Evolutionary conservation across 1,140 invertebrate genomes (phyloP).

Genomic region (Drosophila prosaltans): DNA sequence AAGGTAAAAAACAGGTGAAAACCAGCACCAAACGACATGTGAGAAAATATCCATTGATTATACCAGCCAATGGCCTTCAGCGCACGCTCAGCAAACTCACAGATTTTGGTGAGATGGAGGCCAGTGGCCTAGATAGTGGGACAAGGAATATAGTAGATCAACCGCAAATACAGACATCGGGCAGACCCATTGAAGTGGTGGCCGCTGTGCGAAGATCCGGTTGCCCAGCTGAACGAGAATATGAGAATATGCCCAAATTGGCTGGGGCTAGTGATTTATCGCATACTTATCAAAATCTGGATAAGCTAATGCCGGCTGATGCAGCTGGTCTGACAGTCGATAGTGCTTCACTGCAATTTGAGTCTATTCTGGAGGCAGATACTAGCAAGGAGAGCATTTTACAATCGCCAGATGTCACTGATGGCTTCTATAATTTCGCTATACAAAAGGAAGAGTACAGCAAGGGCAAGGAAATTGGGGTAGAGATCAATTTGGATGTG

Average conservation of each 20-base stretch:
- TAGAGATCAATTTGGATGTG: slow-evolving; percentile 73
- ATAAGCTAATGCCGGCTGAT: slow-evolving; percentile 63
- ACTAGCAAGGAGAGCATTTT: slow-evolving; percentile 60
- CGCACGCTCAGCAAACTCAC: slow-evolving; percentile 86
- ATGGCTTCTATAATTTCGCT: slow-evolving; percentile 81
- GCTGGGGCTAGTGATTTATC: slow-evolving; percentile 8
- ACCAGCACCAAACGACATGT: slow-evolving; percentile 89
- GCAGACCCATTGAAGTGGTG: slow-evolving; percentile 59
- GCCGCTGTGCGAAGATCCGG: slow-evolving; percentile 51
- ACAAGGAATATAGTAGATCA: neutral
- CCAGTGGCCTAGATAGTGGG: neutral
- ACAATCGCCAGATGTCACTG: slow-evolving; percentile 78
- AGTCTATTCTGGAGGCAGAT: slow-evolving; percentile 77
- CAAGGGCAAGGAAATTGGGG: slow-evolving; percentile 69
- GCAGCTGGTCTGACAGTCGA: slow-evolving; percentile 70
- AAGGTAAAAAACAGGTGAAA: slow-evolving; percentile 88
- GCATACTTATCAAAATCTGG: slow-evolving; percentile 78
- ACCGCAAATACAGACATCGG: slow-evolving; percentile 17
- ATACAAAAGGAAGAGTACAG: slow-evolving; percentile 82
- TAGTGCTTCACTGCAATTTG: slow-evolving; percentile 79
- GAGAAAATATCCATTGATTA: slow-evolving; percentile 94
- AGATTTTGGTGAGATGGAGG: slow-evolving; percentile 65
- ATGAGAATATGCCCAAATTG: slow-evolving; percentile 62
- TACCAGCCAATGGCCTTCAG: slow-evolving; percentile 87
- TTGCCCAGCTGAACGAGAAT: slow-evolving; percentile 51